Evolutionary conservation across 2,113 vertebrate species (phyloP), one percentile per base, ranked within the genome.

Genomic region (Clarias batrachus): DNA sequence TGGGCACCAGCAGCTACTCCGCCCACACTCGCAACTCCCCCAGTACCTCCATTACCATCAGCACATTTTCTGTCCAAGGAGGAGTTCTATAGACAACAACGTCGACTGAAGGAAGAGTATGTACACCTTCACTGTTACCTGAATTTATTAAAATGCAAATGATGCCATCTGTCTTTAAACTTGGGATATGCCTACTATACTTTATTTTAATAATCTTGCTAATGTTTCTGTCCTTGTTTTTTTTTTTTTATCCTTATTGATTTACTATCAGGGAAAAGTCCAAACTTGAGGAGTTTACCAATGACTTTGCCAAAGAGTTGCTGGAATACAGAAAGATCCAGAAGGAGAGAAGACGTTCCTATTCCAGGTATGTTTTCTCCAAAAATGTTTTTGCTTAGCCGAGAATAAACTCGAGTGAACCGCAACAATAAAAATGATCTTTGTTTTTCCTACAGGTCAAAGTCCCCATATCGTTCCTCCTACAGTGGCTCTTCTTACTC

Each of bases 221-320:
- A 88, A 89, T 21, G 33, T 71, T 90, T 80, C 88, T 73, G 82
- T 87, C 79, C 81, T 84, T 88, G 77, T 90, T 6, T 7, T 48
- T 33, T 87, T 86, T 87, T 66, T 82, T 82, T 84, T 88, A 85
- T 85, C 79, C 83, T 84, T 88, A 63, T 87, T 88, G 81, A 79
- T 92, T 83, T 87, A 14, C 94, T 95, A 92, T 94, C 94, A 99
- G 98, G 94, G 96, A 97, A 94, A 96, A 97, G 92, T 99, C 98
- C 88, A 99, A 99, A 94, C 96, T 99, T 92, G 98, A 99, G 94
- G 98, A 99, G 93, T 99, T 99, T 93, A 98, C 98, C 93, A 97
- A 99, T 95, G 97, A 98, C 95, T 99, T 99, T 96, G 98, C 98
- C 94, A 99, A 99, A 95, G 97, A 99, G 93, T 96, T 99, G 89